Percentiles rank a stretch among this genome's conserved stretches.
These are phyloP conservation scores for Myoxocephalus aenaeus DNA, from an alignment of 2,797 vertebrate genomes.

Conservation along the genomic window DNA sequence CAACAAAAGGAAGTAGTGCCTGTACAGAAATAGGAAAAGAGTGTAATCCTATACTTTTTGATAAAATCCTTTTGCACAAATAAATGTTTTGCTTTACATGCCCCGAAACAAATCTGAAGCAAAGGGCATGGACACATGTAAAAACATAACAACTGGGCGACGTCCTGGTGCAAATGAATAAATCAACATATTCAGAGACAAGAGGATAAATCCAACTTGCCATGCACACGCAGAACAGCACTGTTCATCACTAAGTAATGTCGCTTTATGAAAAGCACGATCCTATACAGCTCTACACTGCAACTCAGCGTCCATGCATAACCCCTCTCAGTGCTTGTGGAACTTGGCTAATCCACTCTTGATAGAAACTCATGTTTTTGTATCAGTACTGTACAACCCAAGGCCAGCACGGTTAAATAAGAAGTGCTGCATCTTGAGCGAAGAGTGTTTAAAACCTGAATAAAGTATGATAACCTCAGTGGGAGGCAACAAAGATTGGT, in stretches of 20 bases:
- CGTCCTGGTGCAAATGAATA: conserved; percentile 42
- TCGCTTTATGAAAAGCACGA: conserved; percentile 28
- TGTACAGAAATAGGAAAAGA: conserved; percentile 10
- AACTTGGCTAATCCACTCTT: conserved; percentile 57
- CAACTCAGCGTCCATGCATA: conserved; percentile 21
- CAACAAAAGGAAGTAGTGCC: conserved; percentile 10
- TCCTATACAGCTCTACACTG: background rate
- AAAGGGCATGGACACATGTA: conserved; percentile 21
- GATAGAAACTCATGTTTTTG: conserved; percentile 55
- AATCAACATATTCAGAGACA: conserved; percentile 38
- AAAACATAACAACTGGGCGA: conserved; percentile 14
- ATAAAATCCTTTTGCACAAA: conserved; percentile 17
- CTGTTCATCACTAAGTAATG: conserved; percentile 45
- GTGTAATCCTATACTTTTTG: conserved; percentile 18
- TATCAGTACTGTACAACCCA: conserved; percentile 42
- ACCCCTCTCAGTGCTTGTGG: conserved; percentile 14
- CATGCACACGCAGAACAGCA: conserved; percentile 15
- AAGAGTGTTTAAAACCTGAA: conserved; percentile 62
- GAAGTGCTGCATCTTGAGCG: conserved; percentile 37
- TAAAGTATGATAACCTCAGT: conserved; percentile 62
- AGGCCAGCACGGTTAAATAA: conserved; percentile 46
- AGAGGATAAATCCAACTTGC: conserved; percentile 31
- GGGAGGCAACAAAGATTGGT: conserved; percentile 60
- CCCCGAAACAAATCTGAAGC: conserved; percentile 26
- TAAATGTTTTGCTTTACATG: conserved; percentile 21